Percentiles rank a stretch among this genome's conserved stretches.
phyloP scores from a whole-genome alignment of 2,888 invertebrate genomes.

The Metalampra italica region DNA sequence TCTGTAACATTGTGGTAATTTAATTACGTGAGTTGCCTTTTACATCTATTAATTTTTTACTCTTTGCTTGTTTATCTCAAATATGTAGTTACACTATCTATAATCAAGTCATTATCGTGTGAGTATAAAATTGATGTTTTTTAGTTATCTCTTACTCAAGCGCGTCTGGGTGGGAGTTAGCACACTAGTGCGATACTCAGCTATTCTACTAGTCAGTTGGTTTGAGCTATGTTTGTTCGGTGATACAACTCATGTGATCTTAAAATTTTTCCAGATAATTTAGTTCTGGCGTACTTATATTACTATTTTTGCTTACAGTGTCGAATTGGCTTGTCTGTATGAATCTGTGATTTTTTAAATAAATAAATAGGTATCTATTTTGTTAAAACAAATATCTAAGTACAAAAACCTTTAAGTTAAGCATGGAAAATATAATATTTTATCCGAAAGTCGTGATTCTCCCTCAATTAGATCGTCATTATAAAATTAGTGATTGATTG shows the following conservation, averaged over 20 bases:
- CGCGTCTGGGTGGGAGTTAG: constrained; percentile 20
- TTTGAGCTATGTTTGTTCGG: neutral
- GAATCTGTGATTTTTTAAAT: no score
- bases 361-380: no score
- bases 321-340: no score
- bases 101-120: constrained; percentile 1
- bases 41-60: neutral
- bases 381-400: no score
- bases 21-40: neutral
- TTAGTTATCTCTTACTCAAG: constrained; percentile 20
- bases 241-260: neutral
- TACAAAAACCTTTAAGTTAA: no score
- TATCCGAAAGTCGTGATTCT: no score
- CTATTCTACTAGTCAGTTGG: constrained; percentile 11
- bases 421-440: no score
- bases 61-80: neutral
- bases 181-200: constrained; percentile 5
- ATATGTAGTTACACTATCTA: neutral
- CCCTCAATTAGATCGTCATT: no score
- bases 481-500: no score
- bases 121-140: neutral
- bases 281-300: no score
- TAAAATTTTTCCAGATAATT: neutral
- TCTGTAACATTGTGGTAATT: neutral
- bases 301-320: no score